phyloP scores from a whole-genome alignment of 2,888 invertebrate genomes.

The Glaucopsyche alexis region DNA sequence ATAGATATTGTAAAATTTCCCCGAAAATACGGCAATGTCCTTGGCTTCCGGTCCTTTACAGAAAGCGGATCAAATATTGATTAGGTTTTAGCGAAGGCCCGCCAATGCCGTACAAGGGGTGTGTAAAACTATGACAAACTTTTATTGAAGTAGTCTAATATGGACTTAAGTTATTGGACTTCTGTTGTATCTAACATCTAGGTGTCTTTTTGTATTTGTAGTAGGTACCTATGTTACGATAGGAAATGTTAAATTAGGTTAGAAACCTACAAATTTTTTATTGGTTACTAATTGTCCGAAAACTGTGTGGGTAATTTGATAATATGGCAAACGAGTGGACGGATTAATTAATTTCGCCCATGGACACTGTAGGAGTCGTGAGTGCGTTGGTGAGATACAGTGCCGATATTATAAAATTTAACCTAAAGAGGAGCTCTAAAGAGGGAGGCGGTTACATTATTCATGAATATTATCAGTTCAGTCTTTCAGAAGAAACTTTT shows the following conservation, averaged over 20 bases:
- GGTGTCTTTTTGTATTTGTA: not conserved
- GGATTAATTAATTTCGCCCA: too few relatives aligned
- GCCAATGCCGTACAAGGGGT: not conserved
- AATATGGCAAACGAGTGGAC: too few relatives aligned
- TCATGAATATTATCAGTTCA: constrained; percentile 51
- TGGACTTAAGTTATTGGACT: not conserved
- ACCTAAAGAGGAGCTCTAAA: constrained; percentile 32
- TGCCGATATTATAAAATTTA: constrained; percentile 29
- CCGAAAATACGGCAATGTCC: constrained; percentile 2
- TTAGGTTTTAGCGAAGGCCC: constrained; percentile 6
- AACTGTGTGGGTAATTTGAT: too few relatives aligned
- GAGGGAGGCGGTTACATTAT: constrained; percentile 50
- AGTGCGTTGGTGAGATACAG: not conserved
- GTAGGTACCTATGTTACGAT: not conserved
- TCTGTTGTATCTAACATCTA: not conserved
- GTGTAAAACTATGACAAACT: constrained; percentile 1
- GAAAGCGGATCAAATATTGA: constrained; percentile 4
- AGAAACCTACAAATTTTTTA: not conserved
- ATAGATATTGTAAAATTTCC: not conserved
- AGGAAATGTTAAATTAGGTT: not conserved
- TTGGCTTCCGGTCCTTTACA: constrained; percentile 2
- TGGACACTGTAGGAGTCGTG: too few relatives aligned
- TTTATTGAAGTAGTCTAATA: not conserved
- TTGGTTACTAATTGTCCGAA: too few relatives aligned
- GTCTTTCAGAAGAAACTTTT: constrained; percentile 53